phyloP scores from a whole-genome alignment of 1,140 invertebrate species.

The Penaeus indicus region DNA sequence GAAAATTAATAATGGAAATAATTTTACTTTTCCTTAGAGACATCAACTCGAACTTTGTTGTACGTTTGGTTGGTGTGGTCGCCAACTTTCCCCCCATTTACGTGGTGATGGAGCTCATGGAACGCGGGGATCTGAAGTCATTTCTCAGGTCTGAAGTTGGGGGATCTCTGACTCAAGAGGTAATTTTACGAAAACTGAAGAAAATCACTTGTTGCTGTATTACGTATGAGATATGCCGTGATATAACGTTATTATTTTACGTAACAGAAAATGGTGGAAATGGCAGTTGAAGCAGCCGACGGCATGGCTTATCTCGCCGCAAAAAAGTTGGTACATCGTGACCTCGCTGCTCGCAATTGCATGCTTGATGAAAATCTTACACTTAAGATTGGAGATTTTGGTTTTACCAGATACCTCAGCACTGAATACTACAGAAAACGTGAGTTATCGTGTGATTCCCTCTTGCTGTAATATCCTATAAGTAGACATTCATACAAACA shows the following conservation, averaged over 20 bases:
- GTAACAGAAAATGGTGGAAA: constrained; percentile 49
- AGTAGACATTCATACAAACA: background rate
- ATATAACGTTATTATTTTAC: background rate
- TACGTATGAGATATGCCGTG: no score
- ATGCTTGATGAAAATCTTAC: constrained; percentile 68
- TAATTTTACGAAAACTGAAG: background rate
- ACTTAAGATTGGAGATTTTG: constrained; percentile 75
- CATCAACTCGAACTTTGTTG: constrained; percentile 54
- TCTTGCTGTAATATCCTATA: no score
- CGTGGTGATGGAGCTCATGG: constrained; percentile 62
- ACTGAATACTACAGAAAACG: constrained; percentile 72
- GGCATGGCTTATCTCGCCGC: constrained; percentile 73
- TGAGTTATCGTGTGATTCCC: constrained; percentile 24
- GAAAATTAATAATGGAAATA: background rate
- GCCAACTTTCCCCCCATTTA: constrained; percentile 24
- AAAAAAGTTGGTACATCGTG: constrained; percentile 73
- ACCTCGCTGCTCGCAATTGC: constrained; percentile 73
- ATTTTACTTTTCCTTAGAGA: background rate
- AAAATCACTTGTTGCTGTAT: background rate
- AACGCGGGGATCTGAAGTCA: constrained; percentile 59
- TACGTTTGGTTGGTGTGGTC: constrained; percentile 50
- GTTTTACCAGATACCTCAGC: constrained; percentile 72
- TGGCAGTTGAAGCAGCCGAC: constrained; percentile 65
- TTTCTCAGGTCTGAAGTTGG: constrained; percentile 45
- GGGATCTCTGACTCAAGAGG: constrained; percentile 43